Evolutionary conservation across 2,888 invertebrate species (phyloP).

Genomic region (Tenthredo amoena): DNA sequence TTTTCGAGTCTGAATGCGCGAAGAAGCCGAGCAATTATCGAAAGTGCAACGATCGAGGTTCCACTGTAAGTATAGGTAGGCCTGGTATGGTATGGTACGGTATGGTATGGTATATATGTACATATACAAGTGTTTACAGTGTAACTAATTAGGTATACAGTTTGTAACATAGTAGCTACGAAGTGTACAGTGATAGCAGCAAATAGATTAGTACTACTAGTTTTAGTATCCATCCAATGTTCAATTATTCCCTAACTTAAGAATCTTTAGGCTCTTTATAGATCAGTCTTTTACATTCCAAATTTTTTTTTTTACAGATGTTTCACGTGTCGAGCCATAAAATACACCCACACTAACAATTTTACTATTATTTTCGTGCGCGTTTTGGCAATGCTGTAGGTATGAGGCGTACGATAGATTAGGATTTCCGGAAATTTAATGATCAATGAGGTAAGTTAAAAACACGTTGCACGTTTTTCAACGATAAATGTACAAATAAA

Average conservation of each 20-base stretch:
- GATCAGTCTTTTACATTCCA: slow-evolving; percentile 39
- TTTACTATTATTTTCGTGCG: not conserved
- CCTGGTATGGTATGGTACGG: slow-evolving; percentile 7
- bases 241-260: not conserved
- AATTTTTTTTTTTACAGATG: not conserved
- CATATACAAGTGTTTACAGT: slow-evolving; percentile 49
- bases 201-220: slow-evolving; percentile 32
- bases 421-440: not conserved
- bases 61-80: slow-evolving; percentile 30
- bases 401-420: not conserved
- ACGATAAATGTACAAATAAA: not conserved
- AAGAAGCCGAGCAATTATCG: not conserved
- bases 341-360: slow-evolving; percentile 14
- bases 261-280: slow-evolving; percentile 28
- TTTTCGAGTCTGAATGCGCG: not conserved
- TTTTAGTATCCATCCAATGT: slow-evolving; percentile 14
- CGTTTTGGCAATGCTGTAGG: not conserved
- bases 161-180: slow-evolving; percentile 29
- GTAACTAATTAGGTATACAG: slow-evolving; percentile 32
- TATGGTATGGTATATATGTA: slow-evolving; percentile 39
- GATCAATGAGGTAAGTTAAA: not conserved
- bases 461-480: not conserved
- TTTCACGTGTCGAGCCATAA: not conserved
- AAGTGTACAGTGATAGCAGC: slow-evolving; percentile 46
- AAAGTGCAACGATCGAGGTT: slow-evolving; percentile 10